These are phyloP conservation scores for Rhombomys opimus DNA, from an alignment of 2,113 vertebrate genomes.

Conservation along the genomic window DNA sequence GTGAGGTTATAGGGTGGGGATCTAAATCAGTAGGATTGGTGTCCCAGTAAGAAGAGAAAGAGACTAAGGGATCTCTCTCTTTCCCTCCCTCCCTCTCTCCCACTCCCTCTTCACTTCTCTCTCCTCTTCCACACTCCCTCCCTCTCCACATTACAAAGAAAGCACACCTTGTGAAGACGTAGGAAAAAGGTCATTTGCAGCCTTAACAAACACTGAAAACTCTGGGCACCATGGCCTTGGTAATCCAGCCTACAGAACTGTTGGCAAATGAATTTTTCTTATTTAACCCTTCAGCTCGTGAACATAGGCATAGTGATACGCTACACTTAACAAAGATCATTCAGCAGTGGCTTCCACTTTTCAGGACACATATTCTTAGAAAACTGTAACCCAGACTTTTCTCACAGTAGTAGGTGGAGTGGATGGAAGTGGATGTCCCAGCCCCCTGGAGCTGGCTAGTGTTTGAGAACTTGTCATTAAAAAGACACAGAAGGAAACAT, in stretches of 20 bases:
- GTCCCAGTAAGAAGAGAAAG: neutral
- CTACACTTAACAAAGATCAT: neutral
- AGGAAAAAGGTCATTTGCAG: neutral
- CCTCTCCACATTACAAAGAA: neutral
- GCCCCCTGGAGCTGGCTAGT: neutral
- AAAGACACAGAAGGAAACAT: neutral
- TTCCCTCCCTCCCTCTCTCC: neutral
- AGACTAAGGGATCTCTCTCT: neutral
- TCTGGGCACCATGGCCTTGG: neutral
- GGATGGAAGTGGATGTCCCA: too few relatives aligned
- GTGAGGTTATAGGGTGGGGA: neutral
- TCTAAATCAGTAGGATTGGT: neutral
- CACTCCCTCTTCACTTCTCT: too few relatives aligned
- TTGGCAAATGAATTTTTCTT: neutral
- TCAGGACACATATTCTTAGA: neutral
- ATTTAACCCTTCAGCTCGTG: neutral
- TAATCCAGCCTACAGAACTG: neutral
- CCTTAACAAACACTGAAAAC: neutral
- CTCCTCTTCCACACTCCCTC: neutral
- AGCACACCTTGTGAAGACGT: neutral
- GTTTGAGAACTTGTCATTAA: neutral
- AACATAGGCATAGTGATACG: neutral
- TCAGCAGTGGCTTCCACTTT: rapidly evolving
- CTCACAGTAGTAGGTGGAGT: neutral
- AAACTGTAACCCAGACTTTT: neutral